Percentiles rank a stretch among this genome's conserved stretches.
phyloP scores from a whole-genome alignment of 2,797 vertebrate species.

The Crypturellus tataupa region DNA sequence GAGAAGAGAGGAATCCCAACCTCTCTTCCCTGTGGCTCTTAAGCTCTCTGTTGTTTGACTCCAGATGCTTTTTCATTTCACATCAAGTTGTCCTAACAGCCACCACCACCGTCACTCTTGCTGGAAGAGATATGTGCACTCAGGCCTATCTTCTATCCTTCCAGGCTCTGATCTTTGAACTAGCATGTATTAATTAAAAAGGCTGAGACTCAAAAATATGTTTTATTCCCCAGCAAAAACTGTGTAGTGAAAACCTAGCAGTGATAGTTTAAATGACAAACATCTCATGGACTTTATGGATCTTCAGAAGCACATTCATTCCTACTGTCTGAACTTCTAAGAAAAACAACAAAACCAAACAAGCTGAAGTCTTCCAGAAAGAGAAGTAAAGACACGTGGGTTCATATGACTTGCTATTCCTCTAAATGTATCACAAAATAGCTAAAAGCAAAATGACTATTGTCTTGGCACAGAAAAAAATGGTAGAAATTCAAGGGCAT shows the following conservation, averaged over 20 bases:
- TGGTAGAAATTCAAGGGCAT: neutral
- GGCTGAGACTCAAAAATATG: fast-evolving
- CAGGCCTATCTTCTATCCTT: neutral
- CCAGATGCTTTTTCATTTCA: neutral
- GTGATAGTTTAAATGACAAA: neutral
- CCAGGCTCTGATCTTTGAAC: neutral
- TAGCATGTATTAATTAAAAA: neutral
- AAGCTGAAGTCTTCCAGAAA: neutral
- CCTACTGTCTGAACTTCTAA: neutral
- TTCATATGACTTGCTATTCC: fast-evolving
- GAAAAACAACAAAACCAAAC: neutral
- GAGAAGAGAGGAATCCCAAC: neutral
- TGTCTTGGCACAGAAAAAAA: neutral
- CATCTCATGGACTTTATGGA: neutral
- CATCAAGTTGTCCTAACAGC: neutral
- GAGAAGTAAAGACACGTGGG: fast-evolving
- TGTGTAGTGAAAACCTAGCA: neutral
- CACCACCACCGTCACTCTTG: neutral
- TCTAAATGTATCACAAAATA: fast-evolving
- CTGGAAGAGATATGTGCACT: neutral
- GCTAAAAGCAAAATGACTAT: neutral
- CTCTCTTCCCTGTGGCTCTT: neutral
- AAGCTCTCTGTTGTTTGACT: neutral
- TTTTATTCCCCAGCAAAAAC: neutral
- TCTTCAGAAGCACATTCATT: neutral